phyloP scores from a whole-genome alignment of 2,888 invertebrate genomes.

The Spatulosminthurus flaviceps region DNA sequence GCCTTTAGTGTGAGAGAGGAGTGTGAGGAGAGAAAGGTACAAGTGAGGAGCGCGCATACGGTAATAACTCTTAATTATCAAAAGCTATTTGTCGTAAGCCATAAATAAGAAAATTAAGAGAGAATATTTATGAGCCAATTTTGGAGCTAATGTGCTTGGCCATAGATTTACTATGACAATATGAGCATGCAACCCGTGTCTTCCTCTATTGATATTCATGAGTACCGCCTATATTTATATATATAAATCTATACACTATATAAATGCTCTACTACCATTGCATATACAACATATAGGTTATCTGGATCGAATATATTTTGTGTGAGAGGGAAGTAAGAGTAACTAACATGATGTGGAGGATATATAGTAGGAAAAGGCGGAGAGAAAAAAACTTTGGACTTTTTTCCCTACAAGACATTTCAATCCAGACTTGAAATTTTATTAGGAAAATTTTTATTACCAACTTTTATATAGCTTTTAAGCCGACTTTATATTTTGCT shows the following conservation, averaged over 20 bases:
- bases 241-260: too few species aligned
- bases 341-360: too few species aligned
- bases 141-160: conserved; percentile 47
- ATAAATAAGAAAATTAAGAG: conserved; percentile 64
- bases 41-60: conserved; percentile 7
- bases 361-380: too few species aligned
- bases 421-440: conserved; percentile 8
- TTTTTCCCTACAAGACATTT: not conserved
- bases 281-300: too few species aligned
- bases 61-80: conserved; percentile 64
- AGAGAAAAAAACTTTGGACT: not conserved
- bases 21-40: not conserved
- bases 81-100: conserved; percentile 64
- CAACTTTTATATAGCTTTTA: not conserved
- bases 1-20: not conserved
- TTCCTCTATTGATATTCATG: conserved; percentile 62
- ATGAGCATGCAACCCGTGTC: conserved; percentile 51
- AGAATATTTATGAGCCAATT: conserved; percentile 64
- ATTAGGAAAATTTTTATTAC: conserved; percentile 18
- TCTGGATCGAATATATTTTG: too few species aligned
- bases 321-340: too few species aligned
- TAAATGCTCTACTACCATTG: too few species aligned
- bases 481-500: not conserved
- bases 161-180: conserved; percentile 54
- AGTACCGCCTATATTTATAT: conserved; percentile 32